phyloP scores from a whole-genome alignment of 2,888 invertebrate species.

The Microplitis manilae region DNA sequence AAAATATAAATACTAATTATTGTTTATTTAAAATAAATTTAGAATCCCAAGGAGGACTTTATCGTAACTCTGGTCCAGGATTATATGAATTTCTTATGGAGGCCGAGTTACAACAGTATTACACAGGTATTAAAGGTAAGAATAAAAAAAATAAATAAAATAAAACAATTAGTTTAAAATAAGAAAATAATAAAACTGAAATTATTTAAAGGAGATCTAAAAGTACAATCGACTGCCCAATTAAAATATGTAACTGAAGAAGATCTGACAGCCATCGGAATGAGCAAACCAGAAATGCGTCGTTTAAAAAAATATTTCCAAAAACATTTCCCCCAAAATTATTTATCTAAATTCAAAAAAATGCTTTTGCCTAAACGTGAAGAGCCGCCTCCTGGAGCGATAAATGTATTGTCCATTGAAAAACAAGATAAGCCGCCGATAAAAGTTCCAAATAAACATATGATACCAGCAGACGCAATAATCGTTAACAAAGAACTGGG shows the following conservation, averaged over 20 bases:
- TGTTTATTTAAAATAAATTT: neutral
- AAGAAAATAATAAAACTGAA: neutral
- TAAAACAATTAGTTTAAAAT: constrained; percentile 14
- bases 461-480: constrained; percentile 89
- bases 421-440: constrained; percentile 70
- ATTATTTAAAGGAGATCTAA: constrained; percentile 77
- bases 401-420: constrained; percentile 68
- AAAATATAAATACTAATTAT: too few species aligned
- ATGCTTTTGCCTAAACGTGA: constrained; percentile 78
- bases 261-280: constrained; percentile 91
- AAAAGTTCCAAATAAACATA: constrained; percentile 86
- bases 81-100: constrained; percentile 93
- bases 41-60: constrained; percentile 63
- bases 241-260: constrained; percentile 95
- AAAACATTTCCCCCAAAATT: constrained; percentile 94
- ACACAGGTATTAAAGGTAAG: constrained; percentile 73
- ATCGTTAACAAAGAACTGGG: constrained; percentile 95
- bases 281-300: constrained; percentile 95
- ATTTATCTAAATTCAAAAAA: constrained; percentile 92
- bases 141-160: constrained; percentile 17
- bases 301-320: constrained; percentile 94
- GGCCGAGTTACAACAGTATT: constrained; percentile 95
- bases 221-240: constrained; percentile 89
- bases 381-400: constrained; percentile 64
- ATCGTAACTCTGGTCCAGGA: constrained; percentile 75